Evolutionary conservation across 2,113 vertebrate genomes (phyloP), one percentile per base, ranked within the genome.

Genomic region (Rhombomys opimus): DNA sequence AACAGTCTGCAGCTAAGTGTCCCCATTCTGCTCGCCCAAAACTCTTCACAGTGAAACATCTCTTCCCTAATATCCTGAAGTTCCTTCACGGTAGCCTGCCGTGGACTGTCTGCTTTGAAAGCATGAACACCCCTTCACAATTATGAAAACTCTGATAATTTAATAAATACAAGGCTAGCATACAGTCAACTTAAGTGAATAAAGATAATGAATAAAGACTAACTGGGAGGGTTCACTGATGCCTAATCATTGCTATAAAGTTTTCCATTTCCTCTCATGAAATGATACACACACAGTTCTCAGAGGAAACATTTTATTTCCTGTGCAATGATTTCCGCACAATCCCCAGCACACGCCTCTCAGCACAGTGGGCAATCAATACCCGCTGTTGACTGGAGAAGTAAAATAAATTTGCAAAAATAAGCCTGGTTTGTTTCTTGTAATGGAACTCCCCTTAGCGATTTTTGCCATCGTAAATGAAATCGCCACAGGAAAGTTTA

Each of bases 361-460:
- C 92, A 95, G 84, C 96, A 80, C 90, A 88, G 92, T 89, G n/a
- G 61, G 93, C 82, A 96, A 97, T 97, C 97, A 96, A 97, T 98
- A 96, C 90, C 90, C 61, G 20, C 96, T 97, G 97, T 89, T 97
- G 97, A 95, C 95, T 97, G 81, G 89, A 90, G 88, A 95, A 90
- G 81, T 97, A 97, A 97, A 97, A 98, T 97, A 97, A 97, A 97
- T 96, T 94, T 96, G 95, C 93, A 97, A 96, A 97, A 97, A 95
- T 95, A 97, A 98, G 87, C 88, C 38, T 72, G 59, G 57, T 77
- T 97, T 96, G 86, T 97, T 97, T 96, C 90, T 95, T 92, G 93
- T 91, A 98, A 96, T 63, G 63, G 30, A 97, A 94, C 57, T 95
- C 63, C 95, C 97, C 50, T 95, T 87, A 89, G 95, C 91, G 90